These are phyloP conservation scores for Pedicia rivosa DNA, from an alignment of 2,888 invertebrate genomes.

Conservation along the genomic window DNA sequence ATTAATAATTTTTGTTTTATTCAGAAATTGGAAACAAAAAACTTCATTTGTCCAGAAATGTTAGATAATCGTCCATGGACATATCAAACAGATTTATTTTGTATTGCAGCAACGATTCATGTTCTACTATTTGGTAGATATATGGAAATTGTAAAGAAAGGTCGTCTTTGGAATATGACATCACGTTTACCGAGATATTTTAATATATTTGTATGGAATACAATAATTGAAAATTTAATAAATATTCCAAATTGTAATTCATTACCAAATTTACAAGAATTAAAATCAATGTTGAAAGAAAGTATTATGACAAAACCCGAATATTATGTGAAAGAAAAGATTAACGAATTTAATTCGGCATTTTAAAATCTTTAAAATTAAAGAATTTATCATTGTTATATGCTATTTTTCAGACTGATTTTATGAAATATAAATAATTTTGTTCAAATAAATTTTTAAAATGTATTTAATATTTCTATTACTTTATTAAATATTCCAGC, in stretches of 20 bases:
- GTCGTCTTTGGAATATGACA: slow-evolving; percentile 23
- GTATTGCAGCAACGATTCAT: slow-evolving; percentile 75
- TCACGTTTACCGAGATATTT: slow-evolving; percentile 38
- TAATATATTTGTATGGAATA: slow-evolving; percentile 58
- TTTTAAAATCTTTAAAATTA: slow-evolving; percentile 8
- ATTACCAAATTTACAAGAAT: slow-evolving; percentile 48
- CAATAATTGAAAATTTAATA: slow-evolving; percentile 61
- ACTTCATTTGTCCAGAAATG: slow-evolving; percentile 83
- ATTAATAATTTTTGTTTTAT: too few species aligned
- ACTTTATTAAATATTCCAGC: too few species aligned
- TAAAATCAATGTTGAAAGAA: slow-evolving; percentile 22
- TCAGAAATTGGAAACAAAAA: slow-evolving; percentile 39
- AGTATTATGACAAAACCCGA: too few species aligned
- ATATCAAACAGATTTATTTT: slow-evolving; percentile 84
- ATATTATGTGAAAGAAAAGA: too few species aligned
- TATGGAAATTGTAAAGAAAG: slow-evolving; percentile 56
- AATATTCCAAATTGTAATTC: slow-evolving; percentile 66
- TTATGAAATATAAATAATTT: too few species aligned
- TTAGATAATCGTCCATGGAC: slow-evolving; percentile 80
- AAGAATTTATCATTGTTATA: too few species aligned
- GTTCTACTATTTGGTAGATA: slow-evolving; percentile 78
- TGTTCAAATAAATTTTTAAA: too few species aligned
- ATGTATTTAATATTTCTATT: too few species aligned
- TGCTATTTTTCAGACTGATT: too few species aligned
- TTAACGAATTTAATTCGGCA: too few species aligned